Conservation (phyloP, 2,888 invertebrate genomes). For the Notodonta ziczac region DNA sequence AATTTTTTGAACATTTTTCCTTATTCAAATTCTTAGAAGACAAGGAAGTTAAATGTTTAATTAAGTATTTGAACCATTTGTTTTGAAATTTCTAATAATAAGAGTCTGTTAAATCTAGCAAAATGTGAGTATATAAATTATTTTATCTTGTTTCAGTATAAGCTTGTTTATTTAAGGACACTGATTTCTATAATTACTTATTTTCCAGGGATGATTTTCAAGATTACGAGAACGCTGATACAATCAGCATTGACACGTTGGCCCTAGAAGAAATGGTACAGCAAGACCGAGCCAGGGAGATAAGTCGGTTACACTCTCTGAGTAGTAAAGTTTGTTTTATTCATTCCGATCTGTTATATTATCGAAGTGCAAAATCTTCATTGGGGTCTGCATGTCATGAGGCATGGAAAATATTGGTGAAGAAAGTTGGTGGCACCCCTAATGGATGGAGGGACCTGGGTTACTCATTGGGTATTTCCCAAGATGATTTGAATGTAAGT, state of each 20-base stretch:
- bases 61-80: background rate
- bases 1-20: too few relatives aligned
- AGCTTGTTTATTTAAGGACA: too few relatives aligned
- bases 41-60: too few relatives aligned
- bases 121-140: background rate
- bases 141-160: too few relatives aligned
- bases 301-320: conserved; percentile 62
- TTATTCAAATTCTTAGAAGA: too few relatives aligned
- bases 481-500: conserved; percentile 75
- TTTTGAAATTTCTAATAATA: background rate
- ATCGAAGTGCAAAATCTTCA: conserved; percentile 66
- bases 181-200: conserved; percentile 4
- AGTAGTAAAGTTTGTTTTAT: conserved; percentile 70
- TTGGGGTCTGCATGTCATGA: conserved; percentile 70
- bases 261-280: conserved; percentile 63
- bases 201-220: conserved; percentile 62
- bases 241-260: conserved; percentile 70
- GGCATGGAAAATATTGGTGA: conserved; percentile 69
- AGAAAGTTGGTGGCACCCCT: conserved; percentile 69
- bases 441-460: conserved; percentile 75
- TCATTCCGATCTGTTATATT: conserved; percentile 72
- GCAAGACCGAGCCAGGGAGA: conserved; percentile 66
- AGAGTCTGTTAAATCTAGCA: background rate
- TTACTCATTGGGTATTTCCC: conserved; percentile 60
- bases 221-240: conserved; percentile 65